Evolutionary conservation across 2,888 invertebrate genomes (phyloP).

Genomic region (Diaprepes abbreviatus): DNA sequence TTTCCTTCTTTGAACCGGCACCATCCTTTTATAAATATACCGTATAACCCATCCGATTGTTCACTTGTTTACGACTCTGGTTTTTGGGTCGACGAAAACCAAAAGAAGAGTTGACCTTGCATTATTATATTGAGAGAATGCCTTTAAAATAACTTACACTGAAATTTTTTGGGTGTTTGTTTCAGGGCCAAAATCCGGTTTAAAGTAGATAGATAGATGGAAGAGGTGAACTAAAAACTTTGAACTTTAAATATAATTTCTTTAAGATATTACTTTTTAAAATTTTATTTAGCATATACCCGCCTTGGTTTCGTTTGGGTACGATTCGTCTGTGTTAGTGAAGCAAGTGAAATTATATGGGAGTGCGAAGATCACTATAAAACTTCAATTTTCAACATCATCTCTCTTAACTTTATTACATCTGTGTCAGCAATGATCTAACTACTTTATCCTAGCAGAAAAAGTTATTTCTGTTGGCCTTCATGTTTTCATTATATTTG

Average conservation of each 20-base stretch:
- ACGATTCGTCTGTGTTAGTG: too few relatives aligned
- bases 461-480: too few relatives aligned
- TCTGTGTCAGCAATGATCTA: too few relatives aligned
- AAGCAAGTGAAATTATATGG: too few relatives aligned
- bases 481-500: too few relatives aligned
- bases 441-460: too few relatives aligned
- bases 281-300: too few relatives aligned
- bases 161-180: conserved; percentile 19
- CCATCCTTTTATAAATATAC: conserved; percentile 34
- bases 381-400: too few relatives aligned
- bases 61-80: conserved; percentile 37
- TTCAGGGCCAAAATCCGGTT: conserved; percentile 30
- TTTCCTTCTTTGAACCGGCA: conserved; percentile 32
- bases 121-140: conserved; percentile 24
- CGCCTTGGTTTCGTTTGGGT: too few relatives aligned
- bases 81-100: conserved; percentile 38
- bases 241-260: background rate
- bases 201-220: conserved; percentile 13
- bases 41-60: conserved; percentile 48
- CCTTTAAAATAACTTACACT: conserved; percentile 16
- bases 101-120: conserved; percentile 42
- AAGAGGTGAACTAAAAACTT: background rate
- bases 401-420: too few relatives aligned
- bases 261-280: too few relatives aligned
- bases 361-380: too few relatives aligned